Conservation (phyloP, 2,888 invertebrate genomes). For the Stenolophus ochropezus region DNA sequence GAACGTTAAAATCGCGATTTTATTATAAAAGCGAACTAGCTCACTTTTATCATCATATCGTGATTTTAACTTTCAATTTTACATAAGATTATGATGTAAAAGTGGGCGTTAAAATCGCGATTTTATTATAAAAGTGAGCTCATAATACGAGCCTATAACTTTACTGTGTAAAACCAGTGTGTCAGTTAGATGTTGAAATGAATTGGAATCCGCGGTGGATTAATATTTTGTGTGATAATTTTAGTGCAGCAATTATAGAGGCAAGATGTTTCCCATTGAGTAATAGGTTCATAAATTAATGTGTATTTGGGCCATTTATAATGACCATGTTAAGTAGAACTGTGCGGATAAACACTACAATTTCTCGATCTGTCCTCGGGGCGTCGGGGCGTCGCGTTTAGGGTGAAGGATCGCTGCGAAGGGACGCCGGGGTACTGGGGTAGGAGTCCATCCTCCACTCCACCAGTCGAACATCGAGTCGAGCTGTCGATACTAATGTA, state of each 20-base stretch:
- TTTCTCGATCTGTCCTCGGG: slow-evolving; percentile 28
- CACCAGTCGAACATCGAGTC: neutral
- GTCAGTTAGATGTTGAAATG: too few species aligned
- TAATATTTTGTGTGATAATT: neutral
- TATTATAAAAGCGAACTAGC: too few species aligned
- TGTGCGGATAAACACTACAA: slow-evolving; percentile 5
- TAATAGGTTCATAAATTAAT: neutral
- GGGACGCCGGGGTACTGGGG: neutral
- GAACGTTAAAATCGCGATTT: too few species aligned
- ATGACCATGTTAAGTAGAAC: neutral
- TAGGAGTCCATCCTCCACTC: neutral
- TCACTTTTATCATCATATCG: too few species aligned
- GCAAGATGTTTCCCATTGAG: neutral
- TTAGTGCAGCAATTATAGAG: neutral
- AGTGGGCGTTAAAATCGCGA: too few species aligned
- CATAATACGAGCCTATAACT: neutral
- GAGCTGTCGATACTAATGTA: slow-evolving; percentile 57
- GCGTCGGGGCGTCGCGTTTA: slow-evolving; percentile 18
- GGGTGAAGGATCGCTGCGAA: slow-evolving; percentile 5
- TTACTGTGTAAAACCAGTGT: neutral
- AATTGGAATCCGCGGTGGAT: neutral
- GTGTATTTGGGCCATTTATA: neutral
- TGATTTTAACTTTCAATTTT: too few species aligned
- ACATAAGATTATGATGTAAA: too few species aligned
- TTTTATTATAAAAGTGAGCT: too few species aligned